A percentile compares a stretch with the other conserved stretches of the same genome.
phyloP scores from a whole-genome alignment of 2,797 vertebrate genomes.

The Halcyon badia region DNA sequence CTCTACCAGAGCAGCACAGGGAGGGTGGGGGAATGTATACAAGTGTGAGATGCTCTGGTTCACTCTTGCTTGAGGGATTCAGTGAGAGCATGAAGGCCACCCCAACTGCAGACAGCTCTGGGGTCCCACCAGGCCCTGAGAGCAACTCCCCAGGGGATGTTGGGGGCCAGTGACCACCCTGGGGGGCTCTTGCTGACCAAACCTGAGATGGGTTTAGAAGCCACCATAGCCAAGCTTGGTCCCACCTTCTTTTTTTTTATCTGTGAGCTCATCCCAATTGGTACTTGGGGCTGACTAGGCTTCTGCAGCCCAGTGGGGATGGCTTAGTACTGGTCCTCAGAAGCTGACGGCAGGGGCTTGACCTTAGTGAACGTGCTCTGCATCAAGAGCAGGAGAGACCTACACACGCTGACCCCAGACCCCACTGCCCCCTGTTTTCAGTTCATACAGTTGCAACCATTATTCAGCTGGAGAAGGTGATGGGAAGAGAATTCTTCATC shows the following conservation, averaged over 20 bases:
- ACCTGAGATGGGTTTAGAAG: accelerated
- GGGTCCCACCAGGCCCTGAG: background rate
- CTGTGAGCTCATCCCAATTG: accelerated
- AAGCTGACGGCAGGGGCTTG: accelerated
- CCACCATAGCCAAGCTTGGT: accelerated
- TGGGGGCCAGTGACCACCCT: background rate
- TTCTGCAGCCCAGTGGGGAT: accelerated
- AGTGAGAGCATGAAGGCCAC: background rate
- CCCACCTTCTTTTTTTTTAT: background rate
- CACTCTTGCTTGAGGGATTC: background rate
- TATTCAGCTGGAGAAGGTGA: background rate
- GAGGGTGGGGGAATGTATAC: background rate
- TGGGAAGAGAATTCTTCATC: background rate
- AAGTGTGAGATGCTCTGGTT: background rate
- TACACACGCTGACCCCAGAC: accelerated
- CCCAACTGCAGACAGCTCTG: background rate
- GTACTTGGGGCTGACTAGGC: accelerated
- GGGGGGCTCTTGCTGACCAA: background rate
- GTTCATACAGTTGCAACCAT: background rate
- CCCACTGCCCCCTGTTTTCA: accelerated
- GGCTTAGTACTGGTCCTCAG: background rate
- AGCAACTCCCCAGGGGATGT: accelerated
- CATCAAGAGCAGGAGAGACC: background rate
- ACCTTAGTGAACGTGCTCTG: background rate
- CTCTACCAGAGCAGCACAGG: background rate